These are phyloP conservation scores for Thamnophis elegans DNA, from an alignment of 2,797 vertebrate genomes.

Conservation along the genomic window DNA sequence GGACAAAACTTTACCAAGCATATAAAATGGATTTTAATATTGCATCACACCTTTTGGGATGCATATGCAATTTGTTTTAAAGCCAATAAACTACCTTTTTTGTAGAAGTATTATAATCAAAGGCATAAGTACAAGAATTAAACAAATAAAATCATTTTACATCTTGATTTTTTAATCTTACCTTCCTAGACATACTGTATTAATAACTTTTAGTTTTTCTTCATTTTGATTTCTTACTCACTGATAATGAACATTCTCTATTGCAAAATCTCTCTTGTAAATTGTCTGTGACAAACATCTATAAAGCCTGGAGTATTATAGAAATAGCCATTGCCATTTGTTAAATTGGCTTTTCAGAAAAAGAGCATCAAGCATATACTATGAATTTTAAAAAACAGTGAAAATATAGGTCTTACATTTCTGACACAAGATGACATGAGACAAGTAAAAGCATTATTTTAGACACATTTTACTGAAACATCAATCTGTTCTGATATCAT, in stretches of 20 bases:
- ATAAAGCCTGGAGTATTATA: not conserved
- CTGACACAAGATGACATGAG: not conserved
- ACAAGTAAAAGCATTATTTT: not conserved
- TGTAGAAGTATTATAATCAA: constrained; percentile 39
- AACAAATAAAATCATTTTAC: not conserved
- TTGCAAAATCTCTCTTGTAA: not conserved
- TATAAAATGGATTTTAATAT: constrained; percentile 70
- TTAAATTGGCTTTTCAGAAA: not conserved
- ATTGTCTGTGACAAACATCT: not conserved
- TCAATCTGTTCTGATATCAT: not conserved
- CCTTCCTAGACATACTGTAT: not conserved
- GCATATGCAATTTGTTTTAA: constrained; percentile 59
- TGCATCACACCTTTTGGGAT: constrained; percentile 58
- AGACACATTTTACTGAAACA: not conserved
- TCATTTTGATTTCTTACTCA: constrained; percentile 10
- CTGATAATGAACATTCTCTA: not conserved
- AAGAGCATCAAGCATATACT: not conserved
- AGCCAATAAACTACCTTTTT: constrained; percentile 52
- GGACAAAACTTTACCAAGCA: constrained; percentile 48
- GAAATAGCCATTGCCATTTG: no score
- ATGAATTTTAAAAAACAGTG: not conserved
- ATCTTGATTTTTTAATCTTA: not conserved
- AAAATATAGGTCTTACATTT: not conserved
- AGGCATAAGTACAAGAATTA: constrained; percentile 8
- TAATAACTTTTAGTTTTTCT: not conserved